Base-by-base conservation (phyloP, 2,888 invertebrate species). In the Dryocosmus kuriphilus region DNA sequence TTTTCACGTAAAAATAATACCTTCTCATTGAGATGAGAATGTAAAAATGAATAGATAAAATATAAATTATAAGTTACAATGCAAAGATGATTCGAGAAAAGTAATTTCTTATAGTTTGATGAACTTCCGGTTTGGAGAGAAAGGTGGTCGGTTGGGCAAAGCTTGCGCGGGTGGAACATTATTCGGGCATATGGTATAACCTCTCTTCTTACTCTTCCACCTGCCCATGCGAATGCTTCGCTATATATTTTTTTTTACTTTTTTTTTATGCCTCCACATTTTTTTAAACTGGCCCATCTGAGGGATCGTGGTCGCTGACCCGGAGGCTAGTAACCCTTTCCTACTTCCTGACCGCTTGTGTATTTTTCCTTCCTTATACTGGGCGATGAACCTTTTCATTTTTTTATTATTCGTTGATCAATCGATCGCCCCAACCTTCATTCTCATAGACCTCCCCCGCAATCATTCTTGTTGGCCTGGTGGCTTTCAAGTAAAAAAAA, bases 131-230 rank as follows among this genome's bases (percentile, higher is more conserved):
- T 85, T 84, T 76, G 82, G 79, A 76, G 78, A 79, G 79, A 81
- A 82, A 81, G 79, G 79, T 32, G 74, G 22, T 63, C 55, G 81
- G 80, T 80, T 84, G 76, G 73, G 74, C 32, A 74, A 76, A 76
- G 82, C 85, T 84, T 88, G 86, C 86, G 89, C 87, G 88, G 89
- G 88, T 89, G 88, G 87, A 88, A 86, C 85, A 86, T 87, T 87
- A 88, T 86, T 89, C 87, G 84, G 87, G 87, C 90, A 90, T 88
- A 90, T 90, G 90, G 88, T 84, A 81, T 84, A 84, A 84, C 83
- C 79, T 84, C 82, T 82, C 71, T 62, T 75, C 77, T 78, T 79
- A 81, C 80, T 82, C 84, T 83, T 89, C 83, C 89, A 89, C 89
- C 89, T 89, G 89, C 88, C 85, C 82, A 75, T 81, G 81, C 85